Percentiles rank a stretch among this genome's conserved stretches.
Evolutionary conservation across 1,140 invertebrate genomes (phyloP).

Genomic region (Plodia interpunctella): DNA sequence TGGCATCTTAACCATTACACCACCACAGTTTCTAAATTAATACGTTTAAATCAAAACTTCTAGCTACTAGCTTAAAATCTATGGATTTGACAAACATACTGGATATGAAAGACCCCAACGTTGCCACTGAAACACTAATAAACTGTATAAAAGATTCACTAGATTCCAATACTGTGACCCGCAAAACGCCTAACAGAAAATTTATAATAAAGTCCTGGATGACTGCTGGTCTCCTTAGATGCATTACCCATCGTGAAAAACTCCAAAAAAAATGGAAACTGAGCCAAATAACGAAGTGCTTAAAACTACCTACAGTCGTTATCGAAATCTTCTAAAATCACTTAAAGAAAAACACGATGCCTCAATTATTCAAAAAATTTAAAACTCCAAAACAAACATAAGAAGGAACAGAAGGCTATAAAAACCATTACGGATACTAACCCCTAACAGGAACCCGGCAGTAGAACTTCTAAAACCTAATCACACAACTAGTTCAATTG

Average conservation of each 20-base stretch:
- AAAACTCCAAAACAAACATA: slow-evolving; percentile 16
- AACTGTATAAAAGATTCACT: no score
- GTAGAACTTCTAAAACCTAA: background rate
- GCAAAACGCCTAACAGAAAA: background rate
- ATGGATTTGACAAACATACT: no score
- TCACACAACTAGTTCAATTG: background rate
- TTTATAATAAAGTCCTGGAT: slow-evolving; percentile 27
- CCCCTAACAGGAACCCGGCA: no score
- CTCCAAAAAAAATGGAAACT: slow-evolving; percentile 20
- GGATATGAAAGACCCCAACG: no score
- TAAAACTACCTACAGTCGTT: slow-evolving; percentile 8
- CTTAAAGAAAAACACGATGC: slow-evolving; percentile 16
- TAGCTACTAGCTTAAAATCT: no score
- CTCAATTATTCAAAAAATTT: slow-evolving; percentile 12
- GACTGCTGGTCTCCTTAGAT: slow-evolving; percentile 26
- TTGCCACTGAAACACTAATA: no score
- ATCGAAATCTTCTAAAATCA: slow-evolving; percentile 16
- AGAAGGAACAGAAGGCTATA: slow-evolving; percentile 20
- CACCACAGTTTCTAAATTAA: no score
- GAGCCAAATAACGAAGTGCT: slow-evolving; percentile 23
- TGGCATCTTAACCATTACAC: no score
- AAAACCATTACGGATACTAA: background rate
- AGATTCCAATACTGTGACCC: background rate
- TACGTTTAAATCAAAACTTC: no score
- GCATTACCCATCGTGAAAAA: slow-evolving; percentile 26